Conservation (phyloP, 2,113 vertebrate species). For the Apaloderma vittatum region DNA sequence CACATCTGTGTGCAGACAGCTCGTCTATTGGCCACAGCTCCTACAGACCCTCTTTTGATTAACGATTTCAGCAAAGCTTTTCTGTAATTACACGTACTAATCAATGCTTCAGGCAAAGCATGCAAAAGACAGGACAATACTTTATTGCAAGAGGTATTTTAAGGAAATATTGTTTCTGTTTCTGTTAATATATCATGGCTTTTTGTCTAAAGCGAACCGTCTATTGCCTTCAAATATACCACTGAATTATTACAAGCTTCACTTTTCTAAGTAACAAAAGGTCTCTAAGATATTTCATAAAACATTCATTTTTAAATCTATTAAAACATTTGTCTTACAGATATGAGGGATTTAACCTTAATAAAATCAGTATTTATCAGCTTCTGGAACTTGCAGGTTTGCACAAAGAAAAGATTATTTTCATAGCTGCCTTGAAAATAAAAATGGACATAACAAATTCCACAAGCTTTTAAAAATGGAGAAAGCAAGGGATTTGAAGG, state of each 20-base stretch:
- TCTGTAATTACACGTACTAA: neutral
- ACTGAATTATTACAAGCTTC: neutral
- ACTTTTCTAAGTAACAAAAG: neutral
- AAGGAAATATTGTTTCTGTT: neutral
- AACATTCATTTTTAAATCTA: neutral
- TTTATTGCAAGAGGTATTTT: neutral
- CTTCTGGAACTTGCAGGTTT: neutral
- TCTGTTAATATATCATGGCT: neutral
- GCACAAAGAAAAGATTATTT: neutral
- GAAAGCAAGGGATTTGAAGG: neutral
- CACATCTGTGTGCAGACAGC: neutral
- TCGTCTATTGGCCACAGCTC: neutral
- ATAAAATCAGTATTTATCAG: neutral
- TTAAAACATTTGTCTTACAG: neutral
- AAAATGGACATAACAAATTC: neutral
- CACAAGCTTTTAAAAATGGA: fast-evolving
- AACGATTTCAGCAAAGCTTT: neutral
- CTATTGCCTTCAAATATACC: neutral
- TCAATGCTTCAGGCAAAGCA: neutral
- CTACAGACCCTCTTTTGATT: neutral
- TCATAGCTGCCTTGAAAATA: neutral
- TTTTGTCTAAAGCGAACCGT: neutral
- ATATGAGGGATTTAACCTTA: neutral
- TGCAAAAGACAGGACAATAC: neutral
- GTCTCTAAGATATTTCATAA: neutral